Evolutionary conservation across 2,797 vertebrate species (phyloP).

Genomic region (Enteromius paludinosus): DNA sequence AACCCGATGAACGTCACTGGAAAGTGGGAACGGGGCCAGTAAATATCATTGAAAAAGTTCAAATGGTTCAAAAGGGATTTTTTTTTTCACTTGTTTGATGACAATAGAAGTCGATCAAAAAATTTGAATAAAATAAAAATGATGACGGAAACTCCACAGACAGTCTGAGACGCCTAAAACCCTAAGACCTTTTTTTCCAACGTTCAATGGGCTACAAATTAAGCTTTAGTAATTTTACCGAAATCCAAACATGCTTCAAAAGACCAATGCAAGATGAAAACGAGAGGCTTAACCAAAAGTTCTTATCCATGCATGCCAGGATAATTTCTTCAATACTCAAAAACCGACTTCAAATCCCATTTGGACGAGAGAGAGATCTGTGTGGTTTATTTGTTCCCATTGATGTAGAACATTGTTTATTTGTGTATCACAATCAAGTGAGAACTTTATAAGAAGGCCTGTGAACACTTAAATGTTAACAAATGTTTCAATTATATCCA

Average conservation of each 20-base stretch:
- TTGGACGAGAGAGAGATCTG: not conserved
- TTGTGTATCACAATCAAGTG: constrained; percentile 26
- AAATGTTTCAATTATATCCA: constrained; percentile 5
- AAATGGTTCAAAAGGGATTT: constrained; percentile 23
- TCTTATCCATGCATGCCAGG: constrained; percentile 20
- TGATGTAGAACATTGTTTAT: constrained; percentile 37
- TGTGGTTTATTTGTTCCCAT: constrained; percentile 15
- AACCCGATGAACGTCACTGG: constrained; percentile 25
- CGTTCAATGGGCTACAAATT: constrained; percentile 29
- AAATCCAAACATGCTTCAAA: constrained; percentile 47
- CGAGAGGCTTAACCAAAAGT: constrained; percentile 21
- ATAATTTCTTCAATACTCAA: constrained; percentile 29
- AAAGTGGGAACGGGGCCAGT: constrained; percentile 45
- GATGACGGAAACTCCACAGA: not conserved
- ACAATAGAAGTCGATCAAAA: not conserved
- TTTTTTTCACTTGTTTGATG: constrained; percentile 4
- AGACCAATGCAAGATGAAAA: constrained; percentile 27
- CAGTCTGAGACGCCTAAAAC: not conserved
- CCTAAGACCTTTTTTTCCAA: not conserved
- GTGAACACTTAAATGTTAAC: constrained; percentile 18
- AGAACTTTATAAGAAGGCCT: constrained; percentile 10
- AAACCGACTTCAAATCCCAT: not conserved
- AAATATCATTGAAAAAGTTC: constrained; percentile 5
- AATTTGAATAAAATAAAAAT: not conserved
- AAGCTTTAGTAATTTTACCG: constrained; percentile 27